Base-by-base conservation (phyloP, 2,113 vertebrate genomes). In the Melozone crissalis region DNA sequence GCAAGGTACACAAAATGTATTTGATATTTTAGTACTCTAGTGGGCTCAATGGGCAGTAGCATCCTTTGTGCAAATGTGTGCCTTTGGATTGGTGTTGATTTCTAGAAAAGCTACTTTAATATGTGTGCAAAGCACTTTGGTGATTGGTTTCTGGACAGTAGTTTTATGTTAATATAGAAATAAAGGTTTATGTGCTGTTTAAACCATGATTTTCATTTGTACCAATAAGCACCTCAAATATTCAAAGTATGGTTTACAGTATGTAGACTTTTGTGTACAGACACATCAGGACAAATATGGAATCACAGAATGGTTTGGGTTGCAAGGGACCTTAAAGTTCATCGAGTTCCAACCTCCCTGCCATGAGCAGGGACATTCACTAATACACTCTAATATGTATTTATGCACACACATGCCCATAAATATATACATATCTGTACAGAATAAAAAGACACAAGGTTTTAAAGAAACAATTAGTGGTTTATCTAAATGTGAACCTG, bases 51-150 rank as follows among this genome's bases (percentile, higher is more conserved):
- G 26, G 37, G 9, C 39, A 0, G 2, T 33, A 49, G 24, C 22
- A 49, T 55, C 21, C 41, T 65, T 55, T 79, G 20, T 73, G 44
- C 12, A 46, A 58, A 18, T 39, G 35, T 30, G 17, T 72, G 44
- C 27, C 28, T 22, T 15, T 33, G 23, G 46, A 8, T 14, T 43
- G 27, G 15, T 71, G 46, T 20, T 13, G 15, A 51, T 61, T 80
- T 73, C 41, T 74, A 31, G 21, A 49, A 72, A 47, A 77, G 9
- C 13, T 59, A 67, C 39, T 72, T 39, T 22, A 51, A 17, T 49
- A 7, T 27, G 5, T 16, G 1, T 22, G 10, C 1, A 2, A 78
- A 90, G 13, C 4, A 15, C 16, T 27, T 46, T 3, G 21, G 14
- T 47, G 49, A 43, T 79, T 14, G 18, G 10, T 39, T 74, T 75